Evolutionary conservation across 2,797 vertebrate species (phyloP).

Genomic region (Schizopygopsis pylzovi): DNA sequence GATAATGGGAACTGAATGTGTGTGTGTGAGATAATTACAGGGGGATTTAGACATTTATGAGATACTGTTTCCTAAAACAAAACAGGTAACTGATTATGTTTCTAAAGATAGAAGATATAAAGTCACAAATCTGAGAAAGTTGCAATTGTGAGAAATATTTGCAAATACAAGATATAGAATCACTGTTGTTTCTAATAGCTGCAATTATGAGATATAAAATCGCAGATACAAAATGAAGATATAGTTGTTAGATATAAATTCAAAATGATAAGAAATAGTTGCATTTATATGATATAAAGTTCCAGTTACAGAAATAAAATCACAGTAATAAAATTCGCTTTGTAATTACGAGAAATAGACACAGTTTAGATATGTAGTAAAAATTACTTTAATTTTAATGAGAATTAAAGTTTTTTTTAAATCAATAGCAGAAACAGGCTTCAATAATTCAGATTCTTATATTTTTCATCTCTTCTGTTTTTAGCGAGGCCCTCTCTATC

Average conservation of each 20-base stretch:
- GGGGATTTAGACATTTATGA: background rate
- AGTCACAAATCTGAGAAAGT: background rate
- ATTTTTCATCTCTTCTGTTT: background rate
- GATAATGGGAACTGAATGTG: background rate
- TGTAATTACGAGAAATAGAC: background rate
- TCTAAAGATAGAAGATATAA: background rate
- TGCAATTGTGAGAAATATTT: background rate
- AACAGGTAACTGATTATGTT: background rate
- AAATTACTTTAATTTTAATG: background rate
- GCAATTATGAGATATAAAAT: background rate
- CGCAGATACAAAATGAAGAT: background rate
- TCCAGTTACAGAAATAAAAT: background rate
- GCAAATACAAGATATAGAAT: background rate
- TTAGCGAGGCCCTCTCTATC: conserved; percentile 60
- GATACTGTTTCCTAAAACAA: background rate
- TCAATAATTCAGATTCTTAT: background rate
- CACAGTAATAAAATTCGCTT: background rate
- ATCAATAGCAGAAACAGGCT: background rate
- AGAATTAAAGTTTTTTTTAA: background rate
- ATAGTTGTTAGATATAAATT: background rate
- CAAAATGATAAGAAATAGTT: background rate
- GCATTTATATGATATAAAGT: background rate
- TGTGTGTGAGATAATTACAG: background rate
- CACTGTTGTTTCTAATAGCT: background rate
- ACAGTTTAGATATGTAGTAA: background rate